A percentile compares a stretch with the other conserved stretches of the same genome.
These are phyloP conservation scores for Romanogobio albipinnatus DNA, from an alignment of 2,113 vertebrate genomes.

Conservation along the genomic window DNA sequence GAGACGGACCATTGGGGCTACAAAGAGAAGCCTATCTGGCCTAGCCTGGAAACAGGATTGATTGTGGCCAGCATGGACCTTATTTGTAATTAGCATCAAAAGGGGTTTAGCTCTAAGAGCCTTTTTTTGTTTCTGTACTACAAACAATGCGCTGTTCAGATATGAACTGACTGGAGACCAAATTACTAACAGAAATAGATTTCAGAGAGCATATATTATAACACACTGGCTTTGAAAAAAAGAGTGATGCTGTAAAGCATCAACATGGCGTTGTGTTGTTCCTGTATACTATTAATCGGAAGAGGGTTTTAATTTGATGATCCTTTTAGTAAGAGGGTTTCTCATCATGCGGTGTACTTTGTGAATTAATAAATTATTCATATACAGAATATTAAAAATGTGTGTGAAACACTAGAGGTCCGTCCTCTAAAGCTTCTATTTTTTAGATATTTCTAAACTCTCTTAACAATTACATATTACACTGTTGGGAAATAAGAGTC, in stretches of 20 bases:
- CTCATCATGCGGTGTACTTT: conserved; percentile 71
- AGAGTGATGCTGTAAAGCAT: conserved; percentile 41
- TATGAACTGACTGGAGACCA: conserved; percentile 64
- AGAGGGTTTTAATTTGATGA: conserved; percentile 68
- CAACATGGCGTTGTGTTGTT: conserved; percentile 52
- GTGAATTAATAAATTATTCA: conserved; percentile 82
- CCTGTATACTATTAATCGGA: conserved; percentile 58
- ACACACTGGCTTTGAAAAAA: conserved; percentile 53
- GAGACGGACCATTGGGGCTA: conserved; percentile 56
- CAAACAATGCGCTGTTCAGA: conserved; percentile 54
- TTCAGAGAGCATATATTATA: conserved; percentile 58
- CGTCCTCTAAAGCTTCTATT: conserved; percentile 53
- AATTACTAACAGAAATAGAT: conserved; percentile 63
- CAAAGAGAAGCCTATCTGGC: conserved; percentile 60
- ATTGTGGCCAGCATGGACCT: conserved; percentile 66
- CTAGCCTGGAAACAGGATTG: conserved; percentile 59
- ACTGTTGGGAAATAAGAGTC: conserved; percentile 3
- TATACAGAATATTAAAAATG: conserved; percentile 66
- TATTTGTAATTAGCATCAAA: conserved; percentile 65
- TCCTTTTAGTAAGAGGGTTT: conserved; percentile 59
- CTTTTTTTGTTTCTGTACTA: conserved; percentile 52
- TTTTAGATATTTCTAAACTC: conserved; percentile 46
- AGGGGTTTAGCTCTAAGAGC: conserved; percentile 57
- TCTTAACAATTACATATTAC: background rate
- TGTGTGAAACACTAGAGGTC: conserved; percentile 55